Percentiles rank a stretch among this genome's conserved stretches.
These are phyloP conservation scores for Rallus crepitans DNA, from an alignment of 2,797 vertebrate genomes.

Conservation along the genomic window DNA sequence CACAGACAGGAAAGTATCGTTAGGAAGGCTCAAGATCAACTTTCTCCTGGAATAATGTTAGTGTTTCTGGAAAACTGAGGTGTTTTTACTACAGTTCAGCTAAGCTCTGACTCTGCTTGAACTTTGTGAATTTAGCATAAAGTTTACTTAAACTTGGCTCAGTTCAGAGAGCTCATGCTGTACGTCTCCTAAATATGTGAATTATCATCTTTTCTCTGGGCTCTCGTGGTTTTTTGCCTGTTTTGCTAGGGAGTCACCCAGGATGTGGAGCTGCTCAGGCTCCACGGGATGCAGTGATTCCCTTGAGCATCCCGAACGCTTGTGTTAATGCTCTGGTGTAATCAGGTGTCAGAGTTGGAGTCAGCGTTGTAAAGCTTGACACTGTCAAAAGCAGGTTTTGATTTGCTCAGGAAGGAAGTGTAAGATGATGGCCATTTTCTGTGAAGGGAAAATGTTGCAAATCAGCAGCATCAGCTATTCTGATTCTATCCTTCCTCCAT, in stretches of 20 bases:
- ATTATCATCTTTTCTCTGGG: background rate
- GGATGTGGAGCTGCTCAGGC: background rate
- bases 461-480: background rate
- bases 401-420: background rate
- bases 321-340: background rate
- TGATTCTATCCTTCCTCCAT: background rate
- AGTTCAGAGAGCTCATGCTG: background rate
- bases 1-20: background rate
- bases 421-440: constrained; percentile 6
- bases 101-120: background rate
- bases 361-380: background rate
- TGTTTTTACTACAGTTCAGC: background rate
- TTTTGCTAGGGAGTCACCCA: background rate
- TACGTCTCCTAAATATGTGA: background rate
- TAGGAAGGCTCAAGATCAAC: background rate
- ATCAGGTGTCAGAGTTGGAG: background rate
- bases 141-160: background rate
- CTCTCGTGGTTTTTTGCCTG: background rate
- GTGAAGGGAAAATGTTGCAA: background rate
- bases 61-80: background rate
- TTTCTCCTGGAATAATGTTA: background rate
- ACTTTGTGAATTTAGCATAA: background rate
- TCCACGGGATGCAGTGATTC: background rate
- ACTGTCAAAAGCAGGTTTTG: background rate
- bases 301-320: background rate